Conservation (phyloP, 1,140 invertebrate genomes). For the Notospermus geniculatus region DNA sequence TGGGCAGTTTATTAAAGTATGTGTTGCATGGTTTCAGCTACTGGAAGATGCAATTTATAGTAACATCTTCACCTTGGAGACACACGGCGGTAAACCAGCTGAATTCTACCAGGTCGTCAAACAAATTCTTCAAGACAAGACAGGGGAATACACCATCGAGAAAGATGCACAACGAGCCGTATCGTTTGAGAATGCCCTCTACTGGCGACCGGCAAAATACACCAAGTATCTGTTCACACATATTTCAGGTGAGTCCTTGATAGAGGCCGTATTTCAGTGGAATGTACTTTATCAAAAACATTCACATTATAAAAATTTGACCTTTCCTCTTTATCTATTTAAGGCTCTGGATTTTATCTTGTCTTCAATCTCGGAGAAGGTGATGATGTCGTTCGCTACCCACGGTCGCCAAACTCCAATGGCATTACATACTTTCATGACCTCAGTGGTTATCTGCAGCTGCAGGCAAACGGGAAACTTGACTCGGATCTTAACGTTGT, state of each 20-base stretch:
- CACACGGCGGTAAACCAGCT: slow-evolving; percentile 3
- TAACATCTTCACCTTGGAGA: not conserved
- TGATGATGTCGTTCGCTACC: too few species aligned
- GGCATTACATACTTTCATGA: not conserved
- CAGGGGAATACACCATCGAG: slow-evolving; percentile 24
- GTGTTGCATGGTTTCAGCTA: not conserved
- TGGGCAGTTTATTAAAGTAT: not conserved
- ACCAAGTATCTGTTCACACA: slow-evolving; percentile 1
- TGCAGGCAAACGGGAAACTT: not conserved
- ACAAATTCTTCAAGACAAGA: slow-evolving; percentile 12
- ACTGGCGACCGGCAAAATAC: slow-evolving; percentile 15
- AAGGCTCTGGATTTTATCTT: too few species aligned
- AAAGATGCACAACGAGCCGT: slow-evolving; percentile 17
- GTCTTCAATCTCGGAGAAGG: too few species aligned
- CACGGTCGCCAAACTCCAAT: too few species aligned
- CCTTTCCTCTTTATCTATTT: too few species aligned
- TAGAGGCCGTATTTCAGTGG: too few species aligned
- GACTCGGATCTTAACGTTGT: not conserved
- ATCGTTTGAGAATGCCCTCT: slow-evolving; percentile 21
- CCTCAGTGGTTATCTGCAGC: not conserved
- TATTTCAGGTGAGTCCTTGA: not conserved
- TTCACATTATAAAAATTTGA: too few species aligned
- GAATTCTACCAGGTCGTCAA: not conserved
- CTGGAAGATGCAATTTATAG: not conserved
- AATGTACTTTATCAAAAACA: too few species aligned